phyloP scores from a whole-genome alignment of 2,888 invertebrate genomes.

The Ceramica pisi region DNA sequence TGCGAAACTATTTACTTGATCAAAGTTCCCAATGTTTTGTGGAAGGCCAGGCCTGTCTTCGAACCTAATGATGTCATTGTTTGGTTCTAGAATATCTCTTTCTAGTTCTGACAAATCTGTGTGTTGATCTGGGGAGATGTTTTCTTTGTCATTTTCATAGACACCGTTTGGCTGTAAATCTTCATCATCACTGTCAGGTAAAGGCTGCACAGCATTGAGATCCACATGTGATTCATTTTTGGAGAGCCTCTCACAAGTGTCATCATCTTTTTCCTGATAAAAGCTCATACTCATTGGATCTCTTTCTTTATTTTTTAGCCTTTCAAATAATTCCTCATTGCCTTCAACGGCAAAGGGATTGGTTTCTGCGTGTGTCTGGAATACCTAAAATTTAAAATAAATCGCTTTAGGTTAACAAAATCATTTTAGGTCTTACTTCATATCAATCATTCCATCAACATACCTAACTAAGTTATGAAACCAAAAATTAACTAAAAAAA shows the following conservation, averaged over 20 bases:
- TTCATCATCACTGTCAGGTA: slow-evolving; percentile 90
- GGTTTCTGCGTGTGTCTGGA: slow-evolving; percentile 86
- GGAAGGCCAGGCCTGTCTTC: slow-evolving; percentile 77
- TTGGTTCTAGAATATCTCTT: slow-evolving; percentile 77
- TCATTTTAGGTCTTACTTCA: not conserved
- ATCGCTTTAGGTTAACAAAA: not conserved
- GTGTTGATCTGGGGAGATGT: slow-evolving; percentile 78
- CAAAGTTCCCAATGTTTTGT: slow-evolving; percentile 74
- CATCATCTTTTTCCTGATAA: slow-evolving; percentile 91
- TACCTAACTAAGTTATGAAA: not conserved
- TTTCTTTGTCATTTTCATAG: slow-evolving; percentile 82
- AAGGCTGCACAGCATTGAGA: slow-evolving; percentile 90
- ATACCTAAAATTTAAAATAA: slow-evolving; percentile 78
- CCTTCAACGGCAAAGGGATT: slow-evolving; percentile 86
- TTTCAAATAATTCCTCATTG: slow-evolving; percentile 87
- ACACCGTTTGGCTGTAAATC: slow-evolving; percentile 80
- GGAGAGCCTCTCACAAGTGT: slow-evolving; percentile 85
- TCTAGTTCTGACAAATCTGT: slow-evolving; percentile 73
- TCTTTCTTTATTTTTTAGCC: slow-evolving; percentile 90
- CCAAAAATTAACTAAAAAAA: not conserved
- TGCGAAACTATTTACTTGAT: slow-evolving; percentile 76
- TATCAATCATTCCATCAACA: not conserved
- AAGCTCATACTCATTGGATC: slow-evolving; percentile 93
- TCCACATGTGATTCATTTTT: slow-evolving; percentile 87
- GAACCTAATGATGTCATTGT: slow-evolving; percentile 84